phyloP scores from a whole-genome alignment of 2,888 invertebrate genomes.

The Clitarchus hookeri region DNA sequence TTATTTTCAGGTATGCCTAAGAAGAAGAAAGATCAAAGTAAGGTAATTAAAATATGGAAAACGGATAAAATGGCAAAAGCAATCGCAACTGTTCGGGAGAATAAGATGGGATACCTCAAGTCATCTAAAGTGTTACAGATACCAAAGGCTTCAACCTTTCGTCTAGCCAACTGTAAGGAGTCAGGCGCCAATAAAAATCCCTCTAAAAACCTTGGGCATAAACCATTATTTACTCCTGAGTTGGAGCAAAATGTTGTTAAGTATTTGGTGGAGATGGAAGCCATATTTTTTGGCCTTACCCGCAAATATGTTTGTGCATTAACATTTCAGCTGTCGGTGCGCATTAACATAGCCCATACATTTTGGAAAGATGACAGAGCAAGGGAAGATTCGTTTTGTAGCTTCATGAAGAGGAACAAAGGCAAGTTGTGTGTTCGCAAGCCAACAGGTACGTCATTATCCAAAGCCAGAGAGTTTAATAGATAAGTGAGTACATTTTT shows the following conservation, averaged over 20 bases:
- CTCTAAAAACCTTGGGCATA: not conserved
- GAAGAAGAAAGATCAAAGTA: not conserved
- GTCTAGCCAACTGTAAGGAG: conserved; percentile 24
- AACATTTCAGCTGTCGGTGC: conserved; percentile 16
- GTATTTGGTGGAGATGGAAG: conserved; percentile 28
- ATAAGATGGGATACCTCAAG: conserved; percentile 30
- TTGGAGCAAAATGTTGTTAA: conserved; percentile 10
- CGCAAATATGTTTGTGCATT: not conserved
- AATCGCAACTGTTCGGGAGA: conserved; percentile 32
- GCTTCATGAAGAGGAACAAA: conserved; percentile 27
- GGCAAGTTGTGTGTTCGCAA: conserved; percentile 25
- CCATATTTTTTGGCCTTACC: no score
- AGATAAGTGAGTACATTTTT: conserved; percentile 30
- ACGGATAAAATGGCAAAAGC: not conserved
- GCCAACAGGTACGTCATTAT: conserved; percentile 34
- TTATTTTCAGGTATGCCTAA: not conserved
- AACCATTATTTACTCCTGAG: no score
- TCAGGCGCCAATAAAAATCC: not conserved
- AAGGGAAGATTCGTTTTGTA: conserved; percentile 24
- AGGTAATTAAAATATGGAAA: not conserved
- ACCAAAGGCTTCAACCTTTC: conserved; percentile 4
- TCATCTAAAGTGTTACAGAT: not conserved
- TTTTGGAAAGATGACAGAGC: conserved; percentile 17
- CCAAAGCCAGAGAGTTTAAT: conserved; percentile 39
- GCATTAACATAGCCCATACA: conserved; percentile 16